These are phyloP conservation scores for Machimus atricapillus DNA, from an alignment of 2,888 invertebrate genomes.

Conservation along the genomic window DNA sequence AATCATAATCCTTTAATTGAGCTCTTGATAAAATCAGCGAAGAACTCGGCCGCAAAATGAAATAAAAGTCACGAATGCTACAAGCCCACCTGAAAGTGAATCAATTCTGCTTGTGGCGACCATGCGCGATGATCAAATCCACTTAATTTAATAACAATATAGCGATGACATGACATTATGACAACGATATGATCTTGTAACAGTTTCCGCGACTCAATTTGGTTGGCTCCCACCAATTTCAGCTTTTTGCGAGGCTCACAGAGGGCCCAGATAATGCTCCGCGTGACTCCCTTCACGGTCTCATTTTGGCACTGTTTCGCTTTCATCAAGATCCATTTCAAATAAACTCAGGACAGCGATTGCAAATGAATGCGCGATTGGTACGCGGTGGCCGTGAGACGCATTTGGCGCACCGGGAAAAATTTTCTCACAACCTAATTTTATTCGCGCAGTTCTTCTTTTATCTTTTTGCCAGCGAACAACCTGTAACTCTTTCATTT, in stretches of 20 bases:
- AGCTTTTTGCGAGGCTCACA: not conserved
- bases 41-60: not conserved
- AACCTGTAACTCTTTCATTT: not conserved
- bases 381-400: not conserved
- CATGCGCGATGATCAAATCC: slow-evolving; percentile 2
- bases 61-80: not conserved
- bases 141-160: slow-evolving; percentile 37
- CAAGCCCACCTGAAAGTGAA: slow-evolving; percentile 13
- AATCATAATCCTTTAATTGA: slow-evolving; percentile 19
- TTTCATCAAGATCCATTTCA: slow-evolving; percentile 38
- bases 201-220: not conserved
- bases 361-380: not conserved
- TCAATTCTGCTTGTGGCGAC: slow-evolving; percentile 1
- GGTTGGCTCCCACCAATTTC: not conserved
- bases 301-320: slow-evolving; percentile 10
- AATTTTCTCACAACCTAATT: slow-evolving; percentile 40
- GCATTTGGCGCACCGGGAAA: slow-evolving; percentile 1
- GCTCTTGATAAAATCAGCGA: slow-evolving; percentile 21
- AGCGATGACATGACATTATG: slow-evolving; percentile 40
- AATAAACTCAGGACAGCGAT: not conserved
- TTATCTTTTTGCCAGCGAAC: not conserved
- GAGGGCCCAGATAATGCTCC: not conserved
- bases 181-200: slow-evolving; percentile 32
- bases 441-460: slow-evolving; percentile 7
- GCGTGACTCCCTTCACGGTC: not conserved